Conservation (phyloP, 2,797 vertebrate genomes). For the Nannoperca australis region DNA sequence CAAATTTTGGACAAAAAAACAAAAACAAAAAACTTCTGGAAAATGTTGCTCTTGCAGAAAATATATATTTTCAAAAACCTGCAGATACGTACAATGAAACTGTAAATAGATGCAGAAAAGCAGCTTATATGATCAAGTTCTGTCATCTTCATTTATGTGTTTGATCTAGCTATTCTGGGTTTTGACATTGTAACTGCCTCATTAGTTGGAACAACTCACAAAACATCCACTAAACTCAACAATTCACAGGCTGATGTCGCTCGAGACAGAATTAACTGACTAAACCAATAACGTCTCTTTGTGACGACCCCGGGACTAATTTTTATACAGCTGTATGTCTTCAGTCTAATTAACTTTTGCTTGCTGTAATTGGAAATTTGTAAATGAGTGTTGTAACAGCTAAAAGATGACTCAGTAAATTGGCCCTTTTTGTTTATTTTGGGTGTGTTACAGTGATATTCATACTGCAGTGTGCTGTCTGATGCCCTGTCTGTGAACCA, state of each 20-base stretch:
- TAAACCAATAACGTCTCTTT: slow-evolving; percentile 42
- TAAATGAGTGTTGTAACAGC: slow-evolving; percentile 33
- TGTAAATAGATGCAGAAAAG: slow-evolving; percentile 45
- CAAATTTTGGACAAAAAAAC: slow-evolving; percentile 38
- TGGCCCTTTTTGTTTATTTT: slow-evolving; percentile 34
- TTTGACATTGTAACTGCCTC: slow-evolving; percentile 40
- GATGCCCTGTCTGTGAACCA: slow-evolving; percentile 12
- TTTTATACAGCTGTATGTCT: slow-evolving; percentile 39
- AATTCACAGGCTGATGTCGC: slow-evolving; percentile 34
- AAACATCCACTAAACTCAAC: slow-evolving; percentile 37
- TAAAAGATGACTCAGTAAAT: slow-evolving; percentile 26
- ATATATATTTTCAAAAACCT: background rate
- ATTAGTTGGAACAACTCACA: slow-evolving; percentile 48
- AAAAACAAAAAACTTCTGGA: slow-evolving; percentile 42
- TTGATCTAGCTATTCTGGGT: slow-evolving; percentile 30
- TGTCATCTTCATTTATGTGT: slow-evolving; percentile 42
- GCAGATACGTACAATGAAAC: slow-evolving; percentile 11
- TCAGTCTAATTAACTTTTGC: slow-evolving; percentile 47
- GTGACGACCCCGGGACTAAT: slow-evolving; percentile 32
- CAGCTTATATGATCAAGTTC: slow-evolving; percentile 43
- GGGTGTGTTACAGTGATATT: slow-evolving; percentile 19
- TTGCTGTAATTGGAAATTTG: slow-evolving; percentile 47
- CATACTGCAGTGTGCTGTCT: background rate
- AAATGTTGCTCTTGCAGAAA: slow-evolving; percentile 16
- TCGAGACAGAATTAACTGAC: slow-evolving; percentile 41